Conservation (phyloP, 2,888 invertebrate species). For the Sinopyrophorus schimmeli region DNA sequence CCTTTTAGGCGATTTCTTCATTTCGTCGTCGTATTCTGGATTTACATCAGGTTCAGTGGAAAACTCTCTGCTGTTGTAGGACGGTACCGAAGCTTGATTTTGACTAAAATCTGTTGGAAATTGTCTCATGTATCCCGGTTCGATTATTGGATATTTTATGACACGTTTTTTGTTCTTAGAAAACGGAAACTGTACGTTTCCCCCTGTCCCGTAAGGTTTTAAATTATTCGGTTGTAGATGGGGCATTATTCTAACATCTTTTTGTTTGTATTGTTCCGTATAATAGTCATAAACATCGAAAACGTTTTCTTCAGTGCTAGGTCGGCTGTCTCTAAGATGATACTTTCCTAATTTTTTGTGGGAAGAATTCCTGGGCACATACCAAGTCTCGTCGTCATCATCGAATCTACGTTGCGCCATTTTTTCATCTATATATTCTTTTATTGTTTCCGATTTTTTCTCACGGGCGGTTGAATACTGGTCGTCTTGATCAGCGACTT, state of each 20-base stretch:
- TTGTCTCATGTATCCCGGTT: neutral
- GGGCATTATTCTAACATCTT: slow-evolving; percentile 11
- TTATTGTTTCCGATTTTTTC: too few relatives aligned
- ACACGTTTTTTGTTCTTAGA: slow-evolving; percentile 8
- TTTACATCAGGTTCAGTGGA: too few relatives aligned
- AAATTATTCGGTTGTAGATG: slow-evolving; percentile 33
- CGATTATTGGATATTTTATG: slow-evolving; percentile 6
- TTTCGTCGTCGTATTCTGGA: too few relatives aligned
- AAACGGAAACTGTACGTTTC: slow-evolving; percentile 12
- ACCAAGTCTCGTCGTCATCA: too few relatives aligned
- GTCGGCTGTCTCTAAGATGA: slow-evolving; percentile 5
- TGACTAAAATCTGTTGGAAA: too few relatives aligned
- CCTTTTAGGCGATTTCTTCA: too few relatives aligned
- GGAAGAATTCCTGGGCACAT: too few relatives aligned
- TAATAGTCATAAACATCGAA: slow-evolving; percentile 10
- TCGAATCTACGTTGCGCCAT: too few relatives aligned
- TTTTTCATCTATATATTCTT: too few relatives aligned
- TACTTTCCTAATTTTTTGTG: neutral
- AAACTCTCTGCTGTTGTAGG: too few relatives aligned
- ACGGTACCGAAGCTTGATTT: neutral
- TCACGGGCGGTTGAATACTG: too few relatives aligned
- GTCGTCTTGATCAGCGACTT: too few relatives aligned
- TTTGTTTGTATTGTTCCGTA: slow-evolving; percentile 5
- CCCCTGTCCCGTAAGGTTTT: slow-evolving; percentile 29
- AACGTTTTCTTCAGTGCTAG: neutral